phyloP scores from a whole-genome alignment of 2,113 vertebrate species.

The Hemiprocne comata region DNA sequence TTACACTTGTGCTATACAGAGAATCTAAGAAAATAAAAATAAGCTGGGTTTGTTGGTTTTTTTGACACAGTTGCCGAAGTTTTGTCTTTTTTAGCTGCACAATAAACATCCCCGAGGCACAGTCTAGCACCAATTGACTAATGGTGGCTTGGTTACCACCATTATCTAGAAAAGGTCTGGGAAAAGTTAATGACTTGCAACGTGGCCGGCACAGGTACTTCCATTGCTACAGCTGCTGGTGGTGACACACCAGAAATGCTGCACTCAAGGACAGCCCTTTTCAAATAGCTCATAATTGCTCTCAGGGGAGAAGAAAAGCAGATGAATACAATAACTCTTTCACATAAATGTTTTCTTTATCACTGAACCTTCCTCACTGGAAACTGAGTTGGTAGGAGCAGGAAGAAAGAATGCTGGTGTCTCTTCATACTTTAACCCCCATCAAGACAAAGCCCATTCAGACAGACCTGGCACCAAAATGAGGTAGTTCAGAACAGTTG shows the following conservation, averaged over 20 bases:
- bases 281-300: neutral
- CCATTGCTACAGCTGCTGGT: neutral
- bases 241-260: neutral
- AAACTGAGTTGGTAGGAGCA: neutral
- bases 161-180: neutral
- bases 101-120: neutral
- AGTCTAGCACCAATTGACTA: neutral
- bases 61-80: neutral
- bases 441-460: neutral
- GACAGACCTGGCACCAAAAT: neutral
- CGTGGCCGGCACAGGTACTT: neutral
- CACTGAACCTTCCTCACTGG: neutral
- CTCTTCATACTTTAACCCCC: neutral
- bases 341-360: conserved; percentile 6
- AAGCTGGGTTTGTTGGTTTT: neutral
- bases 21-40: conserved; percentile 27
- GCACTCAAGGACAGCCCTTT: conserved; percentile 15
- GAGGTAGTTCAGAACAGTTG: neutral
- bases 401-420: neutral
- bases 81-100: neutral
- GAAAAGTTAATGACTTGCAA: neutral
- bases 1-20: neutral
- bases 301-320: neutral
- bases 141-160: neutral
- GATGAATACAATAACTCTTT: conserved; percentile 16